phyloP scores from a whole-genome alignment of 2,113 vertebrate species.

The Perca schrenkii region DNA sequence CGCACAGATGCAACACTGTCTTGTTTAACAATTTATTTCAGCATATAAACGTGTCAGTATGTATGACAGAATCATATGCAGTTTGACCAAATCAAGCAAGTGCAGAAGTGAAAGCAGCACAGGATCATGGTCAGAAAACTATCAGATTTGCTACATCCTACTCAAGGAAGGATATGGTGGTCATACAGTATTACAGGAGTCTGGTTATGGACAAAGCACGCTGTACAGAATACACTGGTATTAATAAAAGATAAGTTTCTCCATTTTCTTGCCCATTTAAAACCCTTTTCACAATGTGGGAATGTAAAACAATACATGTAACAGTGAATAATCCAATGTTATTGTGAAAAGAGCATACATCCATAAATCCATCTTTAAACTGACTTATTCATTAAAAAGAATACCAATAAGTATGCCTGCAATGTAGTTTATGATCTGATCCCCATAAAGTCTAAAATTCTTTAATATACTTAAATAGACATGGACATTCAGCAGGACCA shows the following conservation, averaged over 20 bases:
- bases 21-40: conserved; percentile 57
- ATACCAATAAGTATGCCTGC: too few relatives aligned
- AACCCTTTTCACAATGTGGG: conserved; percentile 41
- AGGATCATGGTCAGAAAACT: conserved; percentile 22
- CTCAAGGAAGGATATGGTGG: neutral
- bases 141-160: neutral
- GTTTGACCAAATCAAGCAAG: conserved; percentile 5
- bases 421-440: neutral
- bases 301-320: neutral
- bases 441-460: neutral
- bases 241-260: neutral
- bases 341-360: neutral
- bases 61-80: conserved; percentile 8
- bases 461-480: neutral
- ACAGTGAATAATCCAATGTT: neutral
- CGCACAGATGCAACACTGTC: neutral
- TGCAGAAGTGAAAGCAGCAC: conserved; percentile 37
- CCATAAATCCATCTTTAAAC: neutral
- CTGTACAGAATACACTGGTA: conserved; percentile 1
- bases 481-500: neutral
- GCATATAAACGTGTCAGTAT: conserved; percentile 40
- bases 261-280: neutral
- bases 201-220: conserved; percentile 1
- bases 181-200: neutral
- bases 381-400: neutral